These are phyloP conservation scores for Drosophila lowei DNA, from an alignment of 1,140 invertebrate genomes.

Conservation along the genomic window DNA sequence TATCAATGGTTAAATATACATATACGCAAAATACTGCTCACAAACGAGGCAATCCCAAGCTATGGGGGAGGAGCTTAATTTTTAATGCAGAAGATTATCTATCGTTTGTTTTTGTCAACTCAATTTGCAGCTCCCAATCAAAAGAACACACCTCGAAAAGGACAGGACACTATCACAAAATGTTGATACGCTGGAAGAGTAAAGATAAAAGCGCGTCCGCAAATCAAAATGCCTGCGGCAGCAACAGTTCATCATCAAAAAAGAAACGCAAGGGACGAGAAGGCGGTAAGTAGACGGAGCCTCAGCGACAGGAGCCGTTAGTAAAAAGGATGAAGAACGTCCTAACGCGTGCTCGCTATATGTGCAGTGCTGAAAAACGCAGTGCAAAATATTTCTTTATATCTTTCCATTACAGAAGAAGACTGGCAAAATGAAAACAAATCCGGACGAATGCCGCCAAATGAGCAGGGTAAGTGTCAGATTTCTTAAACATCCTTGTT, in stretches of 20 bases:
- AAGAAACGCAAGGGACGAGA: conserved; percentile 86
- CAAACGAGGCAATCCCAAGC: no score
- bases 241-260: conserved; percentile 83
- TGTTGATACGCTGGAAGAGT: conserved; percentile 86
- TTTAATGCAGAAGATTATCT: no score
- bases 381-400: not conserved
- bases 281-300: conserved; percentile 71
- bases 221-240: conserved; percentile 67
- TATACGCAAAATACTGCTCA: no score
- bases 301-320: not conserved
- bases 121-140: not conserved
- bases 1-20: no score
- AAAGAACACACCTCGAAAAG: not conserved
- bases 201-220: conserved; percentile 85
- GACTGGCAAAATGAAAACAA: conserved; percentile 83
- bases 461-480: conserved; percentile 70
- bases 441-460: conserved; percentile 66
- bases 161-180: conserved; percentile 51
- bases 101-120: not conserved
- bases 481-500: not conserved
- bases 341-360: not conserved
- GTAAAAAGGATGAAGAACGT: not conserved
- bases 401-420: conserved; percentile 65
- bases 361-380: not conserved
- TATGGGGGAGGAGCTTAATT: no score